These are phyloP conservation scores for Orcinus orca DNA, from an alignment of 2,113 vertebrate genomes.

Conservation along the genomic window DNA sequence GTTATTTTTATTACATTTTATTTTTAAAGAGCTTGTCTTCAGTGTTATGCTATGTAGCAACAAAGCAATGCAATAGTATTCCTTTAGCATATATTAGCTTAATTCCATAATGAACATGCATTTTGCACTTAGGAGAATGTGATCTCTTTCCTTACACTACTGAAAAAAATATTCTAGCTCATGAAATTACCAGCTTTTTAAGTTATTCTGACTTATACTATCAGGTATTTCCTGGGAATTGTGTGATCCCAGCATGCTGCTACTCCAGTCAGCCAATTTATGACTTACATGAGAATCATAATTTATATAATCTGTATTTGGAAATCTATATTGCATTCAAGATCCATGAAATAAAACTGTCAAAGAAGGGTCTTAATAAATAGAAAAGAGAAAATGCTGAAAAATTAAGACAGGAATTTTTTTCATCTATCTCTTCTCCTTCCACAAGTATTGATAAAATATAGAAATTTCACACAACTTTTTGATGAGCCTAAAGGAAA, in stretches of 20 bases:
- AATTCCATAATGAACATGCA: background rate
- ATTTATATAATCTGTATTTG: slow-evolving; percentile 25
- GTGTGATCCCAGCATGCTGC: background rate
- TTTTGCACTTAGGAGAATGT: background rate
- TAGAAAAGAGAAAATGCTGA: slow-evolving; percentile 13
- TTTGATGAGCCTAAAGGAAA: background rate
- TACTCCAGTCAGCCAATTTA: slow-evolving; percentile 33
- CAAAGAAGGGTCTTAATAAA: background rate
- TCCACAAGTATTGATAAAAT: background rate
- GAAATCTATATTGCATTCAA: slow-evolving; percentile 36
- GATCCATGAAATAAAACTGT: background rate
- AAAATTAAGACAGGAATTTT: background rate
- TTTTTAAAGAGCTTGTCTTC: background rate
- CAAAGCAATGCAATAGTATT: background rate
- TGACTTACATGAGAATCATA: slow-evolving; percentile 43
- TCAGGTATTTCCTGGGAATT: slow-evolving; percentile 36
- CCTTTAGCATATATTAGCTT: background rate
- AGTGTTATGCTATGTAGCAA: background rate
- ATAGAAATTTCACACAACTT: background rate
- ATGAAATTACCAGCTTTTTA: slow-evolving; percentile 57
- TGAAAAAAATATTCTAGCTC: slow-evolving; percentile 12
- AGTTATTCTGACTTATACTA: slow-evolving; percentile 42
- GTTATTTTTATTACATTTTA: slow-evolving; percentile 53
- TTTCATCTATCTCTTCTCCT: background rate
- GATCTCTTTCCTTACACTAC: background rate